Conservation (phyloP, 2,888 invertebrate genomes). For the Aspidapion aeneum region DNA sequence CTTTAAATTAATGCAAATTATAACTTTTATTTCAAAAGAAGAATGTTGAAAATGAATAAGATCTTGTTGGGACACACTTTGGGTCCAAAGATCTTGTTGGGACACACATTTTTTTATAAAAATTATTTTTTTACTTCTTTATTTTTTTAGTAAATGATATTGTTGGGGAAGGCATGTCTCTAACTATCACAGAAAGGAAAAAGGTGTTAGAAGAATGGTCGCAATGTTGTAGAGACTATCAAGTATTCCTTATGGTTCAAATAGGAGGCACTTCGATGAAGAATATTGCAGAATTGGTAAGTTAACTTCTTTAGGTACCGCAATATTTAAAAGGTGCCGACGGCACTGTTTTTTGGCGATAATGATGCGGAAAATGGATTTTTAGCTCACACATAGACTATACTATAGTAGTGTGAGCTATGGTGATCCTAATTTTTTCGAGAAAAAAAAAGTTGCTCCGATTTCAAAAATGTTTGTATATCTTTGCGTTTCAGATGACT, state of each 20-base stretch:
- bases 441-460: too few relatives aligned
- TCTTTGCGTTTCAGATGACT: too few relatives aligned
- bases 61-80: too few relatives aligned
- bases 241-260: conserved; percentile 66
- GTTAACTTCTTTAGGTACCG: not conserved
- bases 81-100: not conserved
- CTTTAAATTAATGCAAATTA: too few relatives aligned
- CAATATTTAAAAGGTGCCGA: too few relatives aligned
- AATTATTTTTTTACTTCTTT: not conserved
- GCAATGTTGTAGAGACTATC: conserved; percentile 51
- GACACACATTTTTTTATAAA: not conserved
- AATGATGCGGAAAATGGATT: too few relatives aligned
- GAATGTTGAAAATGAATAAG: not conserved
- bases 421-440: too few relatives aligned
- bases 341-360: too few relatives aligned
- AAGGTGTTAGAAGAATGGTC: conserved; percentile 62
- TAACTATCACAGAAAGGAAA: conserved; percentile 67
- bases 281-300: conserved; percentile 60
- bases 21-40: too few relatives aligned
- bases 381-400: too few relatives aligned
- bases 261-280: conserved; percentile 67
- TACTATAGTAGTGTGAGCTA: too few relatives aligned
- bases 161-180: conserved; percentile 69
- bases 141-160: conserved; percentile 69
- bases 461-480: too few relatives aligned